Base-by-base conservation (phyloP, 2,888 invertebrate genomes). In the Dromius quadrimaculatus region DNA sequence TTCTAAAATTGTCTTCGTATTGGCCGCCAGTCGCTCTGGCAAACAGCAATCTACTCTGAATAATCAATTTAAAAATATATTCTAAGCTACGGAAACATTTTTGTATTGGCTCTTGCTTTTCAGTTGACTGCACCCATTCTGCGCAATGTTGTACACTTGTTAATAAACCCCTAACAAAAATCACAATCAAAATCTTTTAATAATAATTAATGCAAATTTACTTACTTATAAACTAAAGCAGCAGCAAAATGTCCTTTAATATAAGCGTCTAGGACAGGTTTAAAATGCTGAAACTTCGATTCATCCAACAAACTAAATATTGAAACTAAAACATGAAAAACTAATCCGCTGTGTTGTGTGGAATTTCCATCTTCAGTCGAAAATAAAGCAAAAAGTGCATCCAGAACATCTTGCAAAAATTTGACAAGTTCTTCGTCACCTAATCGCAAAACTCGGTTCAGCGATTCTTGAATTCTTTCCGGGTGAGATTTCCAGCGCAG, bases 181-280 rank as follows among this genome's bases (percentile, higher is more conserved):
- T 47, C 8, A 23, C 8, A 20, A 36, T 45, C 9, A 15, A 70
- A 34, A 41, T 20, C n/a, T 38, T 17, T 15, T 23, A 22, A 22
- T 15, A n/a, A 11, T 47, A n/a, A 13, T 1, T 3, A 13, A 11
- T 17, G n/a, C 19, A 50, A 43, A 41, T 13, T 11, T 66, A 83
- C 88, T 84, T 83, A 92, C 92, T 95, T 95, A 83, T 97, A 96
- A 13, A 97, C 97, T 9, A 97, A 85, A 0, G 97, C 95, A 0
- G 96, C 96, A 0, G 97, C 95, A 83, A 98, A 97, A 81, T 96
- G 96, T 74, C 94, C 93, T 75, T 92, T 92, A 63, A 97, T 95
- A 79, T 98, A 98, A 0, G 94, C 94, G 78, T 97, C 95, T 82
- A 97, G 89, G 0, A 97, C 95, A 0, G 96, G 95, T 75, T 93